Percentiles rank a stretch among this genome's conserved stretches.
These are phyloP conservation scores for Eunapius fragilis DNA, from an alignment of 37 sponge, comb jelly and placozoan species.

Conservation along the genomic window DNA sequence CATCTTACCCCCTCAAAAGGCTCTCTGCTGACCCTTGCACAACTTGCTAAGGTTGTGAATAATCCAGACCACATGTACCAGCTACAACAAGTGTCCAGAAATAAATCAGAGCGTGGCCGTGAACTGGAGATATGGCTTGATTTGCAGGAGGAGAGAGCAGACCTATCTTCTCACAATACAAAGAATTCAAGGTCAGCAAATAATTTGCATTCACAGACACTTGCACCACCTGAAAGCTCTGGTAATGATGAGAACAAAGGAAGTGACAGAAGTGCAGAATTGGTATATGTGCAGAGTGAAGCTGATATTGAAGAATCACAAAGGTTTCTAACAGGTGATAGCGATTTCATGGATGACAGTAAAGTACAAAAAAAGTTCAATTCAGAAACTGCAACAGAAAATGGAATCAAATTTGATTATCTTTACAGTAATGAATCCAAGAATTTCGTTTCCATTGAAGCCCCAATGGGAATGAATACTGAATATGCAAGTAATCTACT, in stretches of 20 bases:
- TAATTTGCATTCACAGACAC: not conserved
- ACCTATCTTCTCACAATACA: not conserved
- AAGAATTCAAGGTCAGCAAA: not conserved
- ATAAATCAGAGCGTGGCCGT: not conserved
- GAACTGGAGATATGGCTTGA: not conserved
- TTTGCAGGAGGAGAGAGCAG: not conserved
- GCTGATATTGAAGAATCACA: not conserved
- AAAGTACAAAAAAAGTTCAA: not conserved
- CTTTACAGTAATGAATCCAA: too few species aligned
- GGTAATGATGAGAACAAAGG: not conserved
- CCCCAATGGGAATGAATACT: not conserved
- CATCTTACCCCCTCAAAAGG: not conserved
- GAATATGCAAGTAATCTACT: not conserved
- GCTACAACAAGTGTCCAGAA: not conserved
- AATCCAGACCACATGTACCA: not conserved
- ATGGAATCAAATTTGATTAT: not conserved
- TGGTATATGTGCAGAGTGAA: not conserved
- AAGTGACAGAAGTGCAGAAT: not conserved
- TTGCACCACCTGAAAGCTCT: not conserved
- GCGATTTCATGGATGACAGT: not conserved
- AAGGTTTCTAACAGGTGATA: not conserved
- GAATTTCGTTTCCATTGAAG: not conserved
- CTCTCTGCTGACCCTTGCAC: not conserved
- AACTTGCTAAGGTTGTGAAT: not conserved
- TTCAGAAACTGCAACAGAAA: not conserved